Evolutionary conservation across 2,888 invertebrate species (phyloP), one percentile per base, ranked within the genome.

Genomic region (Mythimna albipuncta): DNA sequence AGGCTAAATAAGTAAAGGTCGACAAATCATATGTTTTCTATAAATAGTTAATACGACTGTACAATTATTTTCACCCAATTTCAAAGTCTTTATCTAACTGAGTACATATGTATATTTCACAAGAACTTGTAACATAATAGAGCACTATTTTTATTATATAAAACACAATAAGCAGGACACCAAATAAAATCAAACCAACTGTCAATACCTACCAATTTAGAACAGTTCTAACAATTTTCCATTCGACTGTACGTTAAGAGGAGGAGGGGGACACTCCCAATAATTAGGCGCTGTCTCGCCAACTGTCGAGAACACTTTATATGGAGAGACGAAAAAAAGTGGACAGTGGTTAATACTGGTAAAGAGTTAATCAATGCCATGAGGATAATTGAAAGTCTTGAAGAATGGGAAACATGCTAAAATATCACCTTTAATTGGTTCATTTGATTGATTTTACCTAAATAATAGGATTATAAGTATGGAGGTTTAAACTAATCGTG

Each of bases 261-360:
- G 58, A 61, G 44, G 10, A n/a, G 50, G 50, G 26, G 32, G 64
- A 64, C 64, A 64, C 75, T 79, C 44, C 52, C 13, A 59, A 81
- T 81, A 66, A 80, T 75, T 55, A 79, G 32, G 2, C 32, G 44
- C 68, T 63, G 35, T 69, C 63, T 67, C 54, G 54, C 44, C 21
- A 32, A 57, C 54, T 19, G 9, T 6, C 16, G 16, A 50, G 7
- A 57, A 58, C 38, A 1, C 5, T 44, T 0, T 47, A 47, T 16
- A 70, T 9, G 7, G 16, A 0, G 1, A 21, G 26, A 38, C 11
- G 6, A 16, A 70, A 41, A 41, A 50, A 26, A 38, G n/a, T n/a
- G 13, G n/a, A 2, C 19, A 19, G 47, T 19, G 5, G 21, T 52
- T 21, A 13, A 50, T 70, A 26, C 38, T 32, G 7, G 7, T 32